Percentiles rank a stretch among this genome's conserved stretches.
phyloP scores from a whole-genome alignment of 2,797 vertebrate genomes.

The Enteromius mattozi region DNA sequence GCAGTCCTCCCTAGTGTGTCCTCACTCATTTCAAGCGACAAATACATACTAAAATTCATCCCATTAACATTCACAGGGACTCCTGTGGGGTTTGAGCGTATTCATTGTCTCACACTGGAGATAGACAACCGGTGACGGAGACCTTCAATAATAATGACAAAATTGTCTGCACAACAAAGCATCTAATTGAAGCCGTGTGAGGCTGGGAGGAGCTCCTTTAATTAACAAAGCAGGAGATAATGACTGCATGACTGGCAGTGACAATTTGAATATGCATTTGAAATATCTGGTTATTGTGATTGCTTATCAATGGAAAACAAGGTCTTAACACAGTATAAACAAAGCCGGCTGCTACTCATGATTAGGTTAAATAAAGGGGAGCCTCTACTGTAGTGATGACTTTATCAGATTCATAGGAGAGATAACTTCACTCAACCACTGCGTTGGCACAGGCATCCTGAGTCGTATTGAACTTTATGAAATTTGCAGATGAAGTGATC shows the following conservation, averaged over 20 bases:
- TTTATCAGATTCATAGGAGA: slow-evolving; percentile 45
- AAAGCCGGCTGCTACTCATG: slow-evolving; percentile 55
- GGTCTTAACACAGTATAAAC: slow-evolving; percentile 54
- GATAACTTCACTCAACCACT: slow-evolving; percentile 46
- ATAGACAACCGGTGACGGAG: slow-evolving; percentile 41
- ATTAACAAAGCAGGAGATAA: slow-evolving; percentile 64
- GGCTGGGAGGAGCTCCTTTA: slow-evolving; percentile 59
- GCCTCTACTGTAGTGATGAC: slow-evolving; percentile 27
- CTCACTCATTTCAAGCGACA: slow-evolving; percentile 27
- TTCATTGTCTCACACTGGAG: slow-evolving; percentile 57
- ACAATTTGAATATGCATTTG: slow-evolving; percentile 65
- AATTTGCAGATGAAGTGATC: slow-evolving; percentile 65
- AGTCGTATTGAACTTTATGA: slow-evolving; percentile 52
- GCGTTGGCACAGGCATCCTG: slow-evolving; percentile 22
- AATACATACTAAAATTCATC: slow-evolving; percentile 35
- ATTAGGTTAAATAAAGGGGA: slow-evolving; percentile 57
- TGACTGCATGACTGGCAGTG: slow-evolving; percentile 58
- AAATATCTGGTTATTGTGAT: slow-evolving; percentile 61
- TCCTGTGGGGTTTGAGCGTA: slow-evolving; percentile 49
- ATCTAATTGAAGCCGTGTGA: slow-evolving; percentile 64
- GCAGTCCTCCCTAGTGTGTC: background rate
- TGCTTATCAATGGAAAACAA: slow-evolving; percentile 54
- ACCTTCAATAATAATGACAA: slow-evolving; percentile 56
- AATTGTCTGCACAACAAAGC: slow-evolving; percentile 56
- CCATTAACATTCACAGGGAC: slow-evolving; percentile 39